Percentiles rank a stretch among this genome's conserved stretches.
Evolutionary conservation across 2,888 invertebrate species (phyloP).

Genomic region (Agrotis puta): DNA sequence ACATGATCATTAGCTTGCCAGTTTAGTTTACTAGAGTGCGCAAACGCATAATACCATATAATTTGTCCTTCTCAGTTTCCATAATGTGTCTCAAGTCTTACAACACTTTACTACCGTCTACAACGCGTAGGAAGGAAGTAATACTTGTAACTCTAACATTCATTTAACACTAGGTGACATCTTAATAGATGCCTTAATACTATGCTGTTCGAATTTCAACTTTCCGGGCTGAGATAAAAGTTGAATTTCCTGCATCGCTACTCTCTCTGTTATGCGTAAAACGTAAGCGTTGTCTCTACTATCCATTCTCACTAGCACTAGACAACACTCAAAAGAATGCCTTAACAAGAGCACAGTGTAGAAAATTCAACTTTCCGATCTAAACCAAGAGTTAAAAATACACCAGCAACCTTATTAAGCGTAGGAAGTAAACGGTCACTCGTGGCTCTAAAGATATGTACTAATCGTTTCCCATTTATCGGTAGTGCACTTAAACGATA

Average conservation of each 20-base stretch:
- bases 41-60: conserved; percentile 14
- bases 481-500: conserved; percentile 51
- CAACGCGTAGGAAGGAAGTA: conserved; percentile 51
- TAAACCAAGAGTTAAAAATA: neutral
- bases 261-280: neutral
- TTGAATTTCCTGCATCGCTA: neutral
- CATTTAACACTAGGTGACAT: no score
- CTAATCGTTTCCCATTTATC: conserved; percentile 49
- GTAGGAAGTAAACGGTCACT: neutral
- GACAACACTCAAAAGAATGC: neutral
- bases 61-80: conserved; percentile 11
- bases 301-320: neutral
- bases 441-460: conserved; percentile 43
- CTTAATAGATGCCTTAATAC: no score
- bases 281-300: neutral
- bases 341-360: neutral
- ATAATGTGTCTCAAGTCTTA: conserved; percentile 24
- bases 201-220: no score
- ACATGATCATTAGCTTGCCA: neutral
- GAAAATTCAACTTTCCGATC: neutral
- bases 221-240: no score
- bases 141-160: conserved; percentile 34
- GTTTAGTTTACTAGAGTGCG: neutral
- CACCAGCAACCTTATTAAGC: no score
- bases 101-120: conserved; percentile 28